Evolutionary conservation across 2,888 invertebrate species (phyloP), one percentile per base, ranked within the genome.

Genomic region (Ectemnius continuus): DNA sequence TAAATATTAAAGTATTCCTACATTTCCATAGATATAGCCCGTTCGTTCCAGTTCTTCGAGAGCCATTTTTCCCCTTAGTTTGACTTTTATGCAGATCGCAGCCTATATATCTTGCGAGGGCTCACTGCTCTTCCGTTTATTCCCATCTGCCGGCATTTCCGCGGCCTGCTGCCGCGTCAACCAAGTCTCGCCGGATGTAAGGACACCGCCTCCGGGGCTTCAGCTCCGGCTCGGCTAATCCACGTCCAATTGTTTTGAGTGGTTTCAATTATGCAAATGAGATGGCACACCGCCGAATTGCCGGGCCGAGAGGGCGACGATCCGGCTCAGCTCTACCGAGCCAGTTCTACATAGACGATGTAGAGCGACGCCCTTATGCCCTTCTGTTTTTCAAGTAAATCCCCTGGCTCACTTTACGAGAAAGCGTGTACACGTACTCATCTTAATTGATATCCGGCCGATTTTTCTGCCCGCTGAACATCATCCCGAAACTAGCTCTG

Each of bases 241-340:
- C 84, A 73, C 82, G 82, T 85, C 82, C 87, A 86, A 88, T 88
- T 87, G 86, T 84, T 86, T 87, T 81, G 83, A 87, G 87, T 88
- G 86, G 83, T 86, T 85, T 85, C 86, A 88, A 88, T 87, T 87
- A 87, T 86, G 86, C 84, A 87, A 85, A 87, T 85, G 84, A 87
- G 82, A 83, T 78, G 83, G 81, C 82, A 80, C 77, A 67, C 79
- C 78, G 74, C 76, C 80, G 80, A 81, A 83, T 84, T 81, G 78
- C 76, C 75, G 73, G 62, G 74, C 62, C 68, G 69, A 36, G 36
- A 11, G 36, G 36, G 8, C 36, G 11, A 36, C 67, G 59, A 79
- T 76, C 72, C 78, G 36, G 72, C 81, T 78, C 74, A 71, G 71
- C 79, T 83, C 73, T 36, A 36, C 67, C 70, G 65, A 72, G 80